A percentile compares a stretch with the other conserved stretches of the same genome.
phyloP scores from a whole-genome alignment of 1,140 invertebrate genomes.

The Drosophila melanica region DNA sequence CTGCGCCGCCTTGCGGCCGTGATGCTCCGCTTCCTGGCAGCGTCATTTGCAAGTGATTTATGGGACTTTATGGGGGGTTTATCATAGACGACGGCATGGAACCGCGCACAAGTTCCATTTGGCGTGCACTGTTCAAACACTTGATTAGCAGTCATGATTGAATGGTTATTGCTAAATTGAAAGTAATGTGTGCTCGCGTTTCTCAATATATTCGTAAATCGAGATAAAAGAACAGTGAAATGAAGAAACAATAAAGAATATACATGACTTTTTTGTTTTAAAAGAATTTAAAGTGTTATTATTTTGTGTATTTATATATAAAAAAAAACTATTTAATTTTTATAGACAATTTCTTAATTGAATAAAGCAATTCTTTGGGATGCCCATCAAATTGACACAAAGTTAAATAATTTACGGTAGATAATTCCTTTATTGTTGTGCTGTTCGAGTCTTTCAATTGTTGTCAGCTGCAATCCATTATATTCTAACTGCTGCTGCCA shows the following conservation, averaged over 20 bases:
- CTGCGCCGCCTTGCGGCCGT: slow-evolving; percentile 39
- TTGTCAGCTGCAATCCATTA: slow-evolving; percentile 50
- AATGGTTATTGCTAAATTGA: slow-evolving; percentile 64
- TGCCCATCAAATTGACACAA: slow-evolving; percentile 10
- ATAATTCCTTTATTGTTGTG: slow-evolving; percentile 28
- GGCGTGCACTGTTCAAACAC: slow-evolving; percentile 47
- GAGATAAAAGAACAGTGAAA: neutral
- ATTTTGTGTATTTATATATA: too few species aligned
- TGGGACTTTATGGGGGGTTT: slow-evolving; percentile 51
- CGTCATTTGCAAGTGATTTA: slow-evolving; percentile 81
- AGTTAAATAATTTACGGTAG: slow-evolving; percentile 11
- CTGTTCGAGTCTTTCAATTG: slow-evolving; percentile 18
- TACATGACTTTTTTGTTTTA: too few species aligned
- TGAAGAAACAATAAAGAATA: neutral
- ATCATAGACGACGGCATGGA: neutral
- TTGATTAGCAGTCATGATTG: slow-evolving; percentile 76
- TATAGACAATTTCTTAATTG: neutral
- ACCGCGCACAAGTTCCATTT: slow-evolving; percentile 55
- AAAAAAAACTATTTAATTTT: too few species aligned
- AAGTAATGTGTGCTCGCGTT: slow-evolving; percentile 30
- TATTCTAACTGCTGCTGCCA: slow-evolving; percentile 68
- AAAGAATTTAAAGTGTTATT: too few species aligned
- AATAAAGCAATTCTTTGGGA: slow-evolving; percentile 18
- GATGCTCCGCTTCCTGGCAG: slow-evolving; percentile 30
- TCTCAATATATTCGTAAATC: slow-evolving; percentile 24